phyloP scores from a whole-genome alignment of 1,140 invertebrate genomes.

The Cecropterus lyciades region DNA sequence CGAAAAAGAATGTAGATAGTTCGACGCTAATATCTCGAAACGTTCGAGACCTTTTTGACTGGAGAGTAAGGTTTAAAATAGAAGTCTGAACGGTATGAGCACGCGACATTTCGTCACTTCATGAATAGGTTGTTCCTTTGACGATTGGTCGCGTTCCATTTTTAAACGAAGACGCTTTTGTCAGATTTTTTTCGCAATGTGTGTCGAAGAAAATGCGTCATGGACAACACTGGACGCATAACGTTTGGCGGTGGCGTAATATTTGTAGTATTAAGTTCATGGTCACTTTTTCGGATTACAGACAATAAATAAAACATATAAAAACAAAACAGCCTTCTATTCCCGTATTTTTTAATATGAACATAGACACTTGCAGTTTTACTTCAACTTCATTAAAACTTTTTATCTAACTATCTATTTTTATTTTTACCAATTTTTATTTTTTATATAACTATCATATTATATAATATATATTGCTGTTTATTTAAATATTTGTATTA shows the following conservation, averaged over 20 bases:
- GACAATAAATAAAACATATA: not conserved
- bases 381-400: too few relatives aligned
- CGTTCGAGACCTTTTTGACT: conserved; percentile 36
- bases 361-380: too few relatives aligned
- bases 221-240: conserved; percentile 27
- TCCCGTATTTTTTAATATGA: too few relatives aligned
- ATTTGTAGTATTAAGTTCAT: conserved; percentile 44
- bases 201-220: conserved; percentile 38
- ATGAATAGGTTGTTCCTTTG: conserved; percentile 49
- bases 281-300: conserved; percentile 35
- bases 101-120: conserved; percentile 37
- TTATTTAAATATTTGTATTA: not conserved
- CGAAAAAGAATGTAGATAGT: conserved; percentile 42
- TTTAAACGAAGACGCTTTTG: conserved; percentile 58
- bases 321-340: too few relatives aligned
- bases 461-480: too few relatives aligned
- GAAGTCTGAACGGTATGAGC: conserved; percentile 16
- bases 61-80: conserved; percentile 45
- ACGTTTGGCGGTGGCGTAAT: conserved; percentile 32
- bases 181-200: conserved; percentile 62
- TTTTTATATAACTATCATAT: too few relatives aligned
- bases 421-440: too few relatives aligned
- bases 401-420: too few relatives aligned
- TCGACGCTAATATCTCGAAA: conserved; percentile 33
- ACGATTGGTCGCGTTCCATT: conserved; percentile 75